Evolutionary conservation across 1,140 invertebrate genomes (phyloP), one percentile per base, ranked within the genome.

Genomic region (Hycleus cichorii): DNA sequence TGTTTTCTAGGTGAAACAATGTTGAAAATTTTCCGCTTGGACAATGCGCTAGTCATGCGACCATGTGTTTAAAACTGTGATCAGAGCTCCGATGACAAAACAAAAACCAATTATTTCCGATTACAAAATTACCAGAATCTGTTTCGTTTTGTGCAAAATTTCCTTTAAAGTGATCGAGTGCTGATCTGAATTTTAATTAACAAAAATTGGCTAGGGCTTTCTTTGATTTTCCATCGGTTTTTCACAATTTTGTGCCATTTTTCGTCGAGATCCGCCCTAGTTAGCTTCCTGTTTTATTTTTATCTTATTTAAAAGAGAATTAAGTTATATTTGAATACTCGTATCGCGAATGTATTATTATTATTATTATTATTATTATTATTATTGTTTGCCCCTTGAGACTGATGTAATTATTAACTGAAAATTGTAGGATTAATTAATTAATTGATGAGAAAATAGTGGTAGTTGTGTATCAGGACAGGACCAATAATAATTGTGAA

Each of bases 11-110:
- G 32, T 32, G 3, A 42, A 42, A 63, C 60, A 71, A 69, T 66
- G 65, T 58, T 64, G 40, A 4, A 42, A 42, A 42, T n/a, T 42
- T 8, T 42, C 6, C 9, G 9, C 9, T 42, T 42, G 70, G 68
- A 71, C 70, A 69, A 69, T 70, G 68, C 62, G 69, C 70, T 73
- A 73, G 70, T 72, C 70, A 71, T 69, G 67, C 67, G 69, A 72
- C 68, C 69, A 72, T 60, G 59, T 68, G 64, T 70, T 52, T 71
- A 60, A 63, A 71, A 70, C 72, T 73, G 72, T 73, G 72, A 73
- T 73, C 65, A 65, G 66, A 71, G 69, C 66, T 70, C 67, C 68
- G 65, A 68, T 68, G 66, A 66, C 59, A 64, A 58, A 64, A 65
- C 58, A 62, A 62, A 64, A 71, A 3, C 32, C 2, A 4, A 32